A percentile compares a stretch with the other conserved stretches of the same genome.
Evolutionary conservation across 2,113 vertebrate species (phyloP).

Genomic region (Apodemus speciosus): DNA sequence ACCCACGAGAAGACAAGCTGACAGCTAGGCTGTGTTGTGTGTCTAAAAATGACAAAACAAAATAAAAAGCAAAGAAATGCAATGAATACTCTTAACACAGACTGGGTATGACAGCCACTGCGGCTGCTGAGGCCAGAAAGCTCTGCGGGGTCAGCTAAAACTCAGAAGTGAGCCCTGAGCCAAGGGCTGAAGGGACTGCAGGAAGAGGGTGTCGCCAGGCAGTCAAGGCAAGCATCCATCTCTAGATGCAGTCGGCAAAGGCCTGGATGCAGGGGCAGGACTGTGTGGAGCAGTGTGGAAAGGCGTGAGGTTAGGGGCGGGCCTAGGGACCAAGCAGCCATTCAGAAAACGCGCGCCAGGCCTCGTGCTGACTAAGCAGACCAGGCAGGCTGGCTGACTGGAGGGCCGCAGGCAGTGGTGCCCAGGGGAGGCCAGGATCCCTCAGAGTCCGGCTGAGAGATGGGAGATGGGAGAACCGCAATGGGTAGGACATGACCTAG

Average conservation of each 20-base stretch:
- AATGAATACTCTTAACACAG: background rate
- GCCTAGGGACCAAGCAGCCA: background rate
- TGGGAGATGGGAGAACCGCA: rapidly evolving
- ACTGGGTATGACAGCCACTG: background rate
- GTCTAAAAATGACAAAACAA: background rate
- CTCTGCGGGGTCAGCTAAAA: background rate
- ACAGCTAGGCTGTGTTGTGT: background rate
- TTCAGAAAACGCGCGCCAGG: background rate
- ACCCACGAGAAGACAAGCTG: background rate
- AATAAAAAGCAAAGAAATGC: background rate
- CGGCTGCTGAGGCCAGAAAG: background rate
- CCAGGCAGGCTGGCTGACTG: background rate
- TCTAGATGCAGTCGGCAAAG: background rate
- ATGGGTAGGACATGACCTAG: background rate
- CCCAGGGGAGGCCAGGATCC: background rate
- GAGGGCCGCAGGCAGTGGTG: background rate
- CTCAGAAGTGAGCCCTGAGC: background rate
- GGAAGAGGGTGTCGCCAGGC: background rate
- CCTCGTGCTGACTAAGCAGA: rapidly evolving
- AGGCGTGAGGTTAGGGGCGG: background rate
- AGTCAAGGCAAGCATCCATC: background rate
- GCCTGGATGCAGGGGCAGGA: background rate
- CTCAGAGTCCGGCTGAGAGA: background rate
- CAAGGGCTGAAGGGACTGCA: rapidly evolving
- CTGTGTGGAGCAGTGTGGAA: background rate